These are phyloP conservation scores for Mirza zaza DNA, from an alignment of 2,113 vertebrate species.

Conservation along the genomic window DNA sequence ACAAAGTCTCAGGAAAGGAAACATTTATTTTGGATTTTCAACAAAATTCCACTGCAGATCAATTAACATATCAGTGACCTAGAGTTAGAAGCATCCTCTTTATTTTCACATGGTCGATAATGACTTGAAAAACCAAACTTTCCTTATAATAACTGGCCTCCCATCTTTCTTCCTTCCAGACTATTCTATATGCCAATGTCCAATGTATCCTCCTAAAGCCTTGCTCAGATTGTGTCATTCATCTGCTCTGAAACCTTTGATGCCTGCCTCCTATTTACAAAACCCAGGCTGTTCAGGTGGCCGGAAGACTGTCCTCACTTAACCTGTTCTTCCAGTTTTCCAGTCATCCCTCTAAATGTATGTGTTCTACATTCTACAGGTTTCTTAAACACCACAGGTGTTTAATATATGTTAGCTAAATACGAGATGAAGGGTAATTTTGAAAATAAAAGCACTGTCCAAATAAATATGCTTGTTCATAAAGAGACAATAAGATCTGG, in stretches of 20 bases:
- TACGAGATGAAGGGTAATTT: neutral
- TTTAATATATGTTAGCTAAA: neutral
- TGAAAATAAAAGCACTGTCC: neutral
- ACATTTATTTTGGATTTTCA: slow-evolving; percentile 63
- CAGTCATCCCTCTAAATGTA: neutral
- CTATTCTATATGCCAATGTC: neutral
- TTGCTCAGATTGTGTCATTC: neutral
- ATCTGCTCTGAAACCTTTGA: neutral
- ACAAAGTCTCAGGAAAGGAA: slow-evolving; percentile 69
- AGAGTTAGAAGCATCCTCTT: neutral
- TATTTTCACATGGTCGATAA: neutral
- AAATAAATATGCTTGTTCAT: neutral
- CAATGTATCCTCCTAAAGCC: neutral
- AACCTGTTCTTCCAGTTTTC: neutral
- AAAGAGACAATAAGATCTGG: neutral
- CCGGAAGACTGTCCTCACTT: neutral
- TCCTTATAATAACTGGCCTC: neutral
- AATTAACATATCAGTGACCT: neutral
- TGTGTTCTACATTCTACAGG: neutral
- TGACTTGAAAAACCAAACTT: neutral
- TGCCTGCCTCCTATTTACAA: neutral
- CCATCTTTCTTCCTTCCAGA: neutral
- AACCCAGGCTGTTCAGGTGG: neutral
- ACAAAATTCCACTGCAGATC: slow-evolving; percentile 28
- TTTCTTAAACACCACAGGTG: neutral